phyloP scores from a whole-genome alignment of 2,113 vertebrate species.

The Lamprotornis superbus region DNA sequence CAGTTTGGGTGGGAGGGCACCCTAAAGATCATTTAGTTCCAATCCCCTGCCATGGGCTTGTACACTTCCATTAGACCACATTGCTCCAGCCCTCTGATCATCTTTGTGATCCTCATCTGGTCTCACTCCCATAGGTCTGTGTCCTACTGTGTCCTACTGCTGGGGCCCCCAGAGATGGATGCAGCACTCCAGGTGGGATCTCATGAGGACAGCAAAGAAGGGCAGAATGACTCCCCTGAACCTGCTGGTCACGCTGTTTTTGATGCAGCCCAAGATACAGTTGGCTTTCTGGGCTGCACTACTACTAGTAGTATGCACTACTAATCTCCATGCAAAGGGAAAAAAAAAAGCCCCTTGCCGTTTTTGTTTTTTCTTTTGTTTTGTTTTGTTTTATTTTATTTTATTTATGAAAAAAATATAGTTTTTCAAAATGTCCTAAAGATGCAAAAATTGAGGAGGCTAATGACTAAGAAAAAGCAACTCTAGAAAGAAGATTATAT shows the following conservation, averaged over 20 bases:
- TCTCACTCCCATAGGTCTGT: background rate
- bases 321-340: background rate
- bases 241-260: background rate
- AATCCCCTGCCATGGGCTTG: rapidly evolving
- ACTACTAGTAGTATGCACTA: no score
- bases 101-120: background rate
- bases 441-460: background rate
- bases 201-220: background rate
- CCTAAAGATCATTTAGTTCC: background rate
- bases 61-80: background rate
- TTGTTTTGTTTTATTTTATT: no score
- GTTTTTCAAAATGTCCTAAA: background rate
- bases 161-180: no score
- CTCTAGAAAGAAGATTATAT: background rate
- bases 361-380: no score
- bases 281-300: background rate
- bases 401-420: no score
- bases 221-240: background rate
- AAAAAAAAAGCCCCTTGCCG: rapidly evolving
- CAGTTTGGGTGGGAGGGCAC: rapidly evolving
- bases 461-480: background rate
- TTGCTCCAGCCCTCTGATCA: background rate
- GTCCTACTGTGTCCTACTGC: background rate
- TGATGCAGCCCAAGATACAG: background rate
- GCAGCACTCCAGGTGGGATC: no score